phyloP scores from a whole-genome alignment of 2,113 vertebrate genomes.

The Alectura lathami region DNA sequence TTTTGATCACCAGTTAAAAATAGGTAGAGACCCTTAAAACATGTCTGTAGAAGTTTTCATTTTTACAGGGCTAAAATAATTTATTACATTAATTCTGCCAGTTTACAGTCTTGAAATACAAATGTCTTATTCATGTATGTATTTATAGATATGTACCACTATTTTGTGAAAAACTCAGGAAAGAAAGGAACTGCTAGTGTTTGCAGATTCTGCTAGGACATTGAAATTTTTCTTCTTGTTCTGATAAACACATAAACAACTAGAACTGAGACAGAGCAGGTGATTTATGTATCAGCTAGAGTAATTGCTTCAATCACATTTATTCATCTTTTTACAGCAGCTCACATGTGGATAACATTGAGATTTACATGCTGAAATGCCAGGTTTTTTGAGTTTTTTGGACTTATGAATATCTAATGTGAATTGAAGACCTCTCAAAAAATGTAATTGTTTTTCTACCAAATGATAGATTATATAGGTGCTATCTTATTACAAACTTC shows the following conservation, averaged over 20 bases:
- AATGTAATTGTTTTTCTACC: conserved; percentile 36
- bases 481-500: neutral
- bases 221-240: neutral
- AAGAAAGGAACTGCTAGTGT: neutral
- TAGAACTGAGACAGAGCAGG: conserved; percentile 10
- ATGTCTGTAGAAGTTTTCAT: neutral
- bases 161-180: neutral
- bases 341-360: conserved; percentile 26
- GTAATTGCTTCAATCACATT: conserved; percentile 52
- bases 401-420: conserved; percentile 39
- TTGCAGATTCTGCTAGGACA: neutral
- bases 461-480: conserved; percentile 33
- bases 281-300: conserved; percentile 41
- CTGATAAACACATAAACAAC: conserved; percentile 6
- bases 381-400: neutral
- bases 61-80: neutral
- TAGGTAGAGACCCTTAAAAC: neutral
- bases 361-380: conserved; percentile 48
- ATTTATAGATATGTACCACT: neutral
- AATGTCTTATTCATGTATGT: rapidly evolving
- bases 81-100: neutral
- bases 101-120: neutral
- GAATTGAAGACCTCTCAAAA: conserved; percentile 44
- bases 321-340: conserved; percentile 59
- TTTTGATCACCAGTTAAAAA: neutral